Percentiles rank a stretch among this genome's conserved stretches.
Evolutionary conservation across 1,140 invertebrate genomes (phyloP).

Genomic region (Halesus radiatus): DNA sequence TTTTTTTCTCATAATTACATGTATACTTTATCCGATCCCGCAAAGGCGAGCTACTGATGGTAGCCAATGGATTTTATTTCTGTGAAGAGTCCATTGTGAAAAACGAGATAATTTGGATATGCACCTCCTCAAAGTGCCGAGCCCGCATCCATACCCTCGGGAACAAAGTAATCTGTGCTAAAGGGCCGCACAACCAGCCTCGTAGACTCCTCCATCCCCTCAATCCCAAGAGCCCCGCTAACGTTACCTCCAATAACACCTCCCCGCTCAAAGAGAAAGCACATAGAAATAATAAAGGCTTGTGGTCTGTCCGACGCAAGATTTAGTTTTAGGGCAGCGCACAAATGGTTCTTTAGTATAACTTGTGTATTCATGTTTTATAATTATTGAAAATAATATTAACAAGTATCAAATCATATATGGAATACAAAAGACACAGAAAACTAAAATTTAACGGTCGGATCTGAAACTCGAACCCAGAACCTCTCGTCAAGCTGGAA

Average conservation of each 20-base stretch:
- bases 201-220: conserved; percentile 59
- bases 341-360: too few relatives aligned
- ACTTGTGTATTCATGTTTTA: too few relatives aligned
- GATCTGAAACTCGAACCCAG: too few relatives aligned
- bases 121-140: conserved; percentile 70
- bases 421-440: too few relatives aligned
- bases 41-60: conserved; percentile 69
- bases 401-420: too few relatives aligned
- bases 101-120: conserved; percentile 69
- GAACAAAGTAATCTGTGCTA: conserved; percentile 66
- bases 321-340: background rate
- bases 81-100: conserved; percentile 69
- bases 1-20: too few relatives aligned
- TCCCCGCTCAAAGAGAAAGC: conserved; percentile 17
- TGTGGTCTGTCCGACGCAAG: conserved; percentile 20
- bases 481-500: too few relatives aligned
- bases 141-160: conserved; percentile 69
- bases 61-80: conserved; percentile 70
- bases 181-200: conserved; percentile 69
- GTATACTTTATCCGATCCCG: conserved; percentile 69
- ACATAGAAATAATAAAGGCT: conserved; percentile 20
- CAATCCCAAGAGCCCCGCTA: conserved; percentile 14
- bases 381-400: too few relatives aligned
- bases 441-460: too few relatives aligned
- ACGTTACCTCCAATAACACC: background rate